Evolutionary conservation across 2,888 invertebrate genomes (phyloP), one percentile per base, ranked within the genome.

Genomic region (Boloria euphrosyne): DNA sequence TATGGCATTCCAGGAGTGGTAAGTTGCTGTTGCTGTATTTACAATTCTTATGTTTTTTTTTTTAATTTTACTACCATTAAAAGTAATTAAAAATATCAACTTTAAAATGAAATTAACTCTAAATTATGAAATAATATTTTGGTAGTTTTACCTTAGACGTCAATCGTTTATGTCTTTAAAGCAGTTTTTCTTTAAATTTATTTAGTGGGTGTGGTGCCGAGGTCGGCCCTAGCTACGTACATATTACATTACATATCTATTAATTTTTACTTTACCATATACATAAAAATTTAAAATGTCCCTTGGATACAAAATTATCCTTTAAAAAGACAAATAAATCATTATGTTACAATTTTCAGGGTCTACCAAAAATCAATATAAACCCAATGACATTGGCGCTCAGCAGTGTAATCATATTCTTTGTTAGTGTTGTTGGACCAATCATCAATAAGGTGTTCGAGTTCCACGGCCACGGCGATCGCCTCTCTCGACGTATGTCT

Each of bases 311-410:
- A 22, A 22, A 22, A 22, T 2, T 22, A 22, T 22, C 22, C 22
- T 22, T 22, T 22, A 22, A 22, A 22, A 3, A 22, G 2, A 22
- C 22, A 22, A 22, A 22, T 22, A 4, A 22, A 22, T 49, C 27
- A 44, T 53, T 53, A 70, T 16, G 47, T 47, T n/a, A 47, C 7
- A 38, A 38, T 31, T 77, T 80, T 1, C 78, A 92, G 92, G 82
- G 80, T 22, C 73, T 90, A 5, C 93, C 95, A 0, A 76, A 93
- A 7, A 87, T 95, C 10, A 95, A 95, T 74, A 80, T 96, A 4
- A 95, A 95, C 74, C 80, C 94, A 0, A 94, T 93, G 27, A 93
- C 94, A 0, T 68, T 95, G 27, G 86, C 93, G 0, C 77, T 95
- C 6, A 93, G 93, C 0, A 94, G 94, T 0, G 83, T 93, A 0